Conservation (phyloP, 2,888 invertebrate genomes). For the Hyppa rectilinea region DNA sequence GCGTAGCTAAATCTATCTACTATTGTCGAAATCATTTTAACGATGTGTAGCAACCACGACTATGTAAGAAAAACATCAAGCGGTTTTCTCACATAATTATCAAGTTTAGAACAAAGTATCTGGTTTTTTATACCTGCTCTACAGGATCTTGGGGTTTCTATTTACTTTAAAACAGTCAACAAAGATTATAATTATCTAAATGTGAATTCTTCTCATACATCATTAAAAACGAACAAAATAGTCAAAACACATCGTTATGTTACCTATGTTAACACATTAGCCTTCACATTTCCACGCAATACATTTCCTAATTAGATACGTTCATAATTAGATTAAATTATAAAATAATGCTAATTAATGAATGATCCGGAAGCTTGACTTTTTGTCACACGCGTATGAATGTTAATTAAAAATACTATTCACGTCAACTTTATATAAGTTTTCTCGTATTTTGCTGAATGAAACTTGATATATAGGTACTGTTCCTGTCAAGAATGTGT, state of each 20-base stretch:
- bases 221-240: not conserved
- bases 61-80: constrained; percentile 9
- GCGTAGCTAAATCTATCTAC: constrained; percentile 17
- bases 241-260: not conserved
- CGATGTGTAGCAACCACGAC: not conserved
- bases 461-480: not conserved
- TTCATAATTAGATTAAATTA: not conserved
- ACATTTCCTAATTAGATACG: not conserved
- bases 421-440: not conserved
- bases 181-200: not conserved
- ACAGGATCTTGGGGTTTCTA: not conserved
- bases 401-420: constrained; percentile 4
- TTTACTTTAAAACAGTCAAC: not conserved
- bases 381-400: not conserved
- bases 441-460: constrained; percentile 1
- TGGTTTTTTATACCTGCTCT: not conserved
- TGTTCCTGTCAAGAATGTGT: not conserved
- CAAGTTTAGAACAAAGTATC: not conserved
- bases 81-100: constrained; percentile 3
- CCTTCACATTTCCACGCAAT: constrained; percentile 15
- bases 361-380: constrained; percentile 6
- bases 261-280: not conserved
- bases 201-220: not conserved
- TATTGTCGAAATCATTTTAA: constrained; percentile 24
- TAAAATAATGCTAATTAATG: not conserved